Conservation (phyloP, 2,888 invertebrate species). For the Epinotia demarniana region DNA sequence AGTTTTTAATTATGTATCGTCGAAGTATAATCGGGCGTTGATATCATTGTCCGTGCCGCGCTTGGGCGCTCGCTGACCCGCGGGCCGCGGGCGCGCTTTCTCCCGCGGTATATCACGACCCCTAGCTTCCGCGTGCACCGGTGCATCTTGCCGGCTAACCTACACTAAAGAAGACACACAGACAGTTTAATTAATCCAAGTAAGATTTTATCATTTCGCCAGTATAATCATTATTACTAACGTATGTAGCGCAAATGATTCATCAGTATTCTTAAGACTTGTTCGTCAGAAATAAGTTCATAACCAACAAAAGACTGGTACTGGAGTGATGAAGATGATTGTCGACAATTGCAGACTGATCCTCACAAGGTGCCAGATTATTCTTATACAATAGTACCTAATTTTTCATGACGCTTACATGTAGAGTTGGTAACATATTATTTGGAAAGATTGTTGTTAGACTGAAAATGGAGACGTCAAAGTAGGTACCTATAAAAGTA, state of each 20-base stretch:
- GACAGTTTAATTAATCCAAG: not conserved
- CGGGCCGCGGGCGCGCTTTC: conserved; percentile 58
- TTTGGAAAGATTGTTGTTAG: not conserved
- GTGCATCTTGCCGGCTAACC: conserved; percentile 24
- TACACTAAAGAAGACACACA: not conserved
- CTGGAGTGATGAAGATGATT: no score
- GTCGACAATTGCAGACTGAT: no score
- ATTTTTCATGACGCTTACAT: no score
- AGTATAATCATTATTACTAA: not conserved
- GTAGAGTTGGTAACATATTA: not conserved
- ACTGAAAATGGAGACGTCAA: not conserved
- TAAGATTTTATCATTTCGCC: not conserved
- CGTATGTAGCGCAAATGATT: not conserved
- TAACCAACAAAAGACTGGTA: no score
- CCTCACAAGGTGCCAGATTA: no score
- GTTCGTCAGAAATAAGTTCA: no score
- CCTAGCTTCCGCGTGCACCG: conserved; percentile 44
- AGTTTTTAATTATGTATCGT: not conserved
- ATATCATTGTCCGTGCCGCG: not conserved
- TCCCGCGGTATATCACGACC: conserved; percentile 69
- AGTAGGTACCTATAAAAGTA: not conserved
- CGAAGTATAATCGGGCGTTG: conserved; percentile 14
- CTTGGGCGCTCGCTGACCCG: conserved; percentile 23
- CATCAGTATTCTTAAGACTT: no score
- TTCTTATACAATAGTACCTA: no score